Base-by-base conservation (phyloP, 2,888 invertebrate genomes). In the Pherbina coryleti region DNA sequence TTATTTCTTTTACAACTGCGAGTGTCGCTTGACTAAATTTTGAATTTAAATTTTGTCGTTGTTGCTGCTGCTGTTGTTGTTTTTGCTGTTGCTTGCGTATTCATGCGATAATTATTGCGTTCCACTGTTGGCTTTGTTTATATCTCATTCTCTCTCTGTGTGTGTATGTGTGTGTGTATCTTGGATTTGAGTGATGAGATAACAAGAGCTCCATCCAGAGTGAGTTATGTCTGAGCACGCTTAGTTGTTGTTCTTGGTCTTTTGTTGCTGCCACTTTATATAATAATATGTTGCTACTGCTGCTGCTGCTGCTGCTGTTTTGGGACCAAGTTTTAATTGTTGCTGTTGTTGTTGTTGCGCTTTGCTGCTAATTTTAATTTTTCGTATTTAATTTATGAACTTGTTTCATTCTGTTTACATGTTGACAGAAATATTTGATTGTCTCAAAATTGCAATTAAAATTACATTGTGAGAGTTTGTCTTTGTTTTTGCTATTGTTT, bases 41-140 rank as follows among this genome's bases (percentile, higher is more conserved):
- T 60, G 44, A 60, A 72, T 60, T 60, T 37, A 60, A 71, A 57
- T 37, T 67, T 22, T 71, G 9, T 31, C 19, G 57, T 57, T 71
- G 34, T 71, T 71, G 70, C n/a, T 51, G 31, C 53, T 55, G 55
- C 34, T 55, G 49, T 37, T 72, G 2, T 22, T 14, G 31, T 53
- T 51, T 53, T 55, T 72, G 60, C 34, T 44, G n/a, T 37, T 60
- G 72, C 60, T 72, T 60, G 57, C 55, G 37, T 72, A 72, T 31
- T 72, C 72, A 72, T 72, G 72, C n/a, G 57, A 72, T 72, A 72
- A 72, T 72, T 72, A 72, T 34, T 57, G 28, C 37, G 55, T 60
- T 60, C 25, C 37, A 37, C 22, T 44, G 57, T 72, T 72, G 57
- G 72, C 44, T 57, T 34, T 57, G 34, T 31, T 31, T 37, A 8